Percentiles rank a stretch among this genome's conserved stretches.
phyloP scores from a whole-genome alignment of 2,113 vertebrate species.

The Strix aluco region DNA sequence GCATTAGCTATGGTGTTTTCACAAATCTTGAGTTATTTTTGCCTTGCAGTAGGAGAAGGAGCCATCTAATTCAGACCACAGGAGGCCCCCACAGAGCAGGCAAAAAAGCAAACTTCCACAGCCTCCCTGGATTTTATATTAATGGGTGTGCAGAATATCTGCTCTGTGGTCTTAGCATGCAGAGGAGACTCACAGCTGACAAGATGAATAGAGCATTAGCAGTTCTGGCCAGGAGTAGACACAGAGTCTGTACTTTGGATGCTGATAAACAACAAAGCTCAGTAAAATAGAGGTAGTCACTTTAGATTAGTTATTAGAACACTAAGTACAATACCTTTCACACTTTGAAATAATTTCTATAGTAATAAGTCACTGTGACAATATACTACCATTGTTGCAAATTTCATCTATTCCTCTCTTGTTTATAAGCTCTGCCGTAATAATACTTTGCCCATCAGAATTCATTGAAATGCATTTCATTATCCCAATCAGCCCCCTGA shows the following conservation, averaged over 20 bases:
- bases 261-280: constrained; percentile 5
- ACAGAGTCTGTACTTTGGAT: background rate
- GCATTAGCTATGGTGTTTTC: background rate
- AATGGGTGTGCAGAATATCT: background rate
- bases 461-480: constrained; percentile 69
- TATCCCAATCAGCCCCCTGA: constrained; percentile 57
- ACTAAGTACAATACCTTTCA: background rate
- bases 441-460: constrained; percentile 54
- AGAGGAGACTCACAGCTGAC: background rate
- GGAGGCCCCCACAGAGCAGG: constrained; percentile 73
- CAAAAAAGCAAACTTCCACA: constrained; percentile 35
- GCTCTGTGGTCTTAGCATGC: background rate
- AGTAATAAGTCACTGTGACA: constrained; percentile 22
- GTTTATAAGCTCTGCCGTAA: constrained; percentile 49
- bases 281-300: background rate
- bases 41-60: background rate
- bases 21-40: background rate
- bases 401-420: constrained; percentile 44
- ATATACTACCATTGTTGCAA: constrained; percentile 1
- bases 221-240: background rate
- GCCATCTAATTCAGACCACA: constrained; percentile 69
- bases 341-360: constrained; percentile 10
- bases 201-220: background rate
- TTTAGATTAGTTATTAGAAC: background rate
- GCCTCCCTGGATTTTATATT: constrained; percentile 14